These are phyloP conservation scores for Siderastrea radians DNA, from an alignment of 92 coral and sea anemone species.

Conservation along the genomic window DNA sequence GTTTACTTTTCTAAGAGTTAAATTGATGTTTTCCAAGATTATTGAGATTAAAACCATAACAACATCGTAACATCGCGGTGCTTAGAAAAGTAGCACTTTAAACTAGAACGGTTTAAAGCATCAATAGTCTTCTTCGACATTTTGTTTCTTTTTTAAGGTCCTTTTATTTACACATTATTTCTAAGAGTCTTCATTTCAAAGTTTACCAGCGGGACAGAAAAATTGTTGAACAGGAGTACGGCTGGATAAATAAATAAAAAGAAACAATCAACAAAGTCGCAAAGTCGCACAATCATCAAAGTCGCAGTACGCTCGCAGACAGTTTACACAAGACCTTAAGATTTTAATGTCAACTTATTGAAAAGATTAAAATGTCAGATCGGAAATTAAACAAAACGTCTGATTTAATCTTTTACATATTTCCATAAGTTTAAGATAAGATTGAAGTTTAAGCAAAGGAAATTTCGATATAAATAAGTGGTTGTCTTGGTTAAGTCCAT, in stretches of 20 bases:
- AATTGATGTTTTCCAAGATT: background rate
- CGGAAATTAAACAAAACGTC: background rate
- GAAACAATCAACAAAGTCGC: background rate
- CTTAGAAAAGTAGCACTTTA: background rate
- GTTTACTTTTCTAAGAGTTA: background rate
- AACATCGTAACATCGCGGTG: background rate
- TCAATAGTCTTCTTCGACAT: background rate
- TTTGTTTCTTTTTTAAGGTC: background rate
- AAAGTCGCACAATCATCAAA: too few species aligned
- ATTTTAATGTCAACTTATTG: background rate
- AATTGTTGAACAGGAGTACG: background rate
- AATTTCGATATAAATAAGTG: background rate
- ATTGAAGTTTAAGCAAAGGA: background rate
- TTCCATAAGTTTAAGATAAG: slow-evolving; percentile 3
- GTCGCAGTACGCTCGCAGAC: too few species aligned
- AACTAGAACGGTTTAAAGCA: background rate
- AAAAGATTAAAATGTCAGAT: background rate
- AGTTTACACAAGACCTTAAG: background rate
- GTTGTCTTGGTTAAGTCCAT: too few species aligned
- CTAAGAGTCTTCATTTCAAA: background rate
- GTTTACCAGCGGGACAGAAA: background rate
- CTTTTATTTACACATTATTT: background rate
- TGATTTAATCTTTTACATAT: background rate
- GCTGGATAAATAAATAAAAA: background rate
- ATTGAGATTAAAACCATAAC: background rate